These are phyloP conservation scores for Cryptus armator DNA, from an alignment of 2,888 invertebrate genomes.

Conservation along the genomic window DNA sequence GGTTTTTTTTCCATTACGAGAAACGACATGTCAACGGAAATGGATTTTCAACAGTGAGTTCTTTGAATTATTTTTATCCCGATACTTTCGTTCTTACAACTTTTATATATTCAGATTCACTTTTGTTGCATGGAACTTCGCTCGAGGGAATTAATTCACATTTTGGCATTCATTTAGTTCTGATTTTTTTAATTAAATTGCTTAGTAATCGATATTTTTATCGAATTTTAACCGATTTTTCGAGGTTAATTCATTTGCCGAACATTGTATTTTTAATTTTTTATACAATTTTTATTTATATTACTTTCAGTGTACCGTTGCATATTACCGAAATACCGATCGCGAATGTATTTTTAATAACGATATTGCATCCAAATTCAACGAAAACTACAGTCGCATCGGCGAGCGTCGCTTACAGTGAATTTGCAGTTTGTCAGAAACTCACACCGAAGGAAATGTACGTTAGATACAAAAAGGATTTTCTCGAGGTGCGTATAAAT, in stretches of 20 bases:
- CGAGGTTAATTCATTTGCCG: too few species aligned
- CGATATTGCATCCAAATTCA: slow-evolving; percentile 86
- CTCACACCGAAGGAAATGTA: slow-evolving; percentile 88
- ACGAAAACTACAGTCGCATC: slow-evolving; percentile 86
- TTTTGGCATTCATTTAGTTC: background rate
- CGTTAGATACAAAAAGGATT: slow-evolving; percentile 88
- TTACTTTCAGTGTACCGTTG: slow-evolving; percentile 74
- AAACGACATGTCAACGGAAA: too few species aligned
- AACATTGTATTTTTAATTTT: too few species aligned
- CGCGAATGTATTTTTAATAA: slow-evolving; percentile 88
- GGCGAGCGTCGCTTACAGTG: slow-evolving; percentile 87
- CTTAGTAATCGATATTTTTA: background rate
- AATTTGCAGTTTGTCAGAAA: slow-evolving; percentile 87
- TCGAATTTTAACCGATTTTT: too few species aligned
- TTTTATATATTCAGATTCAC: too few species aligned
- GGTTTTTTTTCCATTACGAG: too few species aligned
- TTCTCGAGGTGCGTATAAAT: slow-evolving; percentile 79
- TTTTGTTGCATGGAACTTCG: too few species aligned
- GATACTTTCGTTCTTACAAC: too few species aligned
- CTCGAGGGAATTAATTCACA: too few species aligned
- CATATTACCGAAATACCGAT: slow-evolving; percentile 84
- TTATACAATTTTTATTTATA: slow-evolving; percentile 26
- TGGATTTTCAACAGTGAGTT: too few species aligned
- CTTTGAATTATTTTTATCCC: too few species aligned
- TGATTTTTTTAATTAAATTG: background rate